phyloP scores from a whole-genome alignment of 1,140 invertebrate genomes.

The Ips typographus region DNA sequence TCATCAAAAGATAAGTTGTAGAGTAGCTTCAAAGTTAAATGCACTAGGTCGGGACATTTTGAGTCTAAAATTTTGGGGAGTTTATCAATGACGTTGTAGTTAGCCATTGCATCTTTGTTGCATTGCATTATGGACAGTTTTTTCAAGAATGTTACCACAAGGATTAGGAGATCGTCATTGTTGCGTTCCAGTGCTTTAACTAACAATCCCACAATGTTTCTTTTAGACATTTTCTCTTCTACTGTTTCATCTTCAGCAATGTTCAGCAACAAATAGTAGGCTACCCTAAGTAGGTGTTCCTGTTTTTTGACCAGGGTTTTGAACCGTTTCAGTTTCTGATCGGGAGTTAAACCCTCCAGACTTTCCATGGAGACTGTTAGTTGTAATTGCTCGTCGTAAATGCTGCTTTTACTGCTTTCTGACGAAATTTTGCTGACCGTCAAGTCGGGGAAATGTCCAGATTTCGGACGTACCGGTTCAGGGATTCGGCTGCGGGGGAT shows the following conservation, averaged over 20 bases:
- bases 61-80: conserved; percentile 71
- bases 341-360: conserved; percentile 71
- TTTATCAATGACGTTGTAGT: conserved; percentile 73
- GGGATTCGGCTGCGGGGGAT: conserved; percentile 67
- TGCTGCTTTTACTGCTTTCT: conserved; percentile 49
- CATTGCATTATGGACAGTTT: conserved; percentile 93
- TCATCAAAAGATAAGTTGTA: conserved; percentile 98
- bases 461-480: conserved; percentile 66
- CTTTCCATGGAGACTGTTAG: conserved; percentile 63
- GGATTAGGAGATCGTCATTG: conserved; percentile 83
- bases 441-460: conserved; percentile 63
- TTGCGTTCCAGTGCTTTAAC: conserved; percentile 84
- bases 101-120: conserved; percentile 91
- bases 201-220: conserved; percentile 86
- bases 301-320: conserved; percentile 71
- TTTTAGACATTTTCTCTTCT: conserved; percentile 96
- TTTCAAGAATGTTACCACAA: conserved; percentile 93
- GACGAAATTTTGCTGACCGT: conserved; percentile 33
- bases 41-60: conserved; percentile 78
- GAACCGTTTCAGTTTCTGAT: conserved; percentile 45
- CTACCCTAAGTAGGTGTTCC: conserved; percentile 84
- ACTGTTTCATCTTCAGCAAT: conserved; percentile 93
- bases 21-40: conserved; percentile 82
- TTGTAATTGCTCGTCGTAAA: conserved; percentile 59
- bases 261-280: conserved; percentile 91